Conservation (phyloP, 2,888 invertebrate genomes). For the Polymixis flavicincta region DNA sequence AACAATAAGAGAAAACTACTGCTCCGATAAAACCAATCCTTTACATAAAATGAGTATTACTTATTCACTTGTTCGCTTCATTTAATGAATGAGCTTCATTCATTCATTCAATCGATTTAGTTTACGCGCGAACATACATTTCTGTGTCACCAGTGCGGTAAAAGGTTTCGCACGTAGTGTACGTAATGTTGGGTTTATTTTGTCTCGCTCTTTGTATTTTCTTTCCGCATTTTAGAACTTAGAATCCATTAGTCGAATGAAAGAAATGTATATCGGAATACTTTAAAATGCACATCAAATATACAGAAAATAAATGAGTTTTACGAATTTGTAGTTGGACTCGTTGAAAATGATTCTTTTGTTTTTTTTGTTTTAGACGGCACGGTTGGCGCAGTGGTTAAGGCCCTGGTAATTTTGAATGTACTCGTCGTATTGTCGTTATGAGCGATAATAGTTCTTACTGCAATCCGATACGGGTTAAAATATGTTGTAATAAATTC, state of each 20-base stretch:
- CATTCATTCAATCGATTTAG: constrained; percentile 40
- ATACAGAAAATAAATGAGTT: background rate
- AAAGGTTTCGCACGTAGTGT: background rate
- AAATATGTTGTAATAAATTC: too few species aligned
- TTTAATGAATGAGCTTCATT: constrained; percentile 22
- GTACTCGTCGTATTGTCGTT: too few species aligned
- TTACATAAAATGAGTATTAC: background rate
- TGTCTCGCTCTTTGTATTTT: background rate
- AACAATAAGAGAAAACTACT: background rate
- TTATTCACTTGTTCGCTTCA: constrained; percentile 5
- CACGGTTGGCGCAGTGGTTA: too few species aligned
- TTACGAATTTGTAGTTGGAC: background rate
- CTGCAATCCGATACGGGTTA: too few species aligned
- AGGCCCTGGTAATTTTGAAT: too few species aligned
- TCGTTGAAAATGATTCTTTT: too few species aligned
- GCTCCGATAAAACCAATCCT: constrained; percentile 4
- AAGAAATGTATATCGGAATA: background rate
- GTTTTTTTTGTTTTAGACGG: too few species aligned
- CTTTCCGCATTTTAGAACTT: background rate
- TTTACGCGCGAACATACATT: constrained; percentile 34
- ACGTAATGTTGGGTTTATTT: background rate
- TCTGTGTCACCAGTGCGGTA: constrained; percentile 24
- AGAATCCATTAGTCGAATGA: background rate
- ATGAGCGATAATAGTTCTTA: too few species aligned
- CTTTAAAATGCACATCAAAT: background rate